Percentiles rank a stretch among this genome's conserved stretches.
phyloP scores from a whole-genome alignment of 2,113 vertebrate genomes.

The Boleophthalmus pectinirostris region DNA sequence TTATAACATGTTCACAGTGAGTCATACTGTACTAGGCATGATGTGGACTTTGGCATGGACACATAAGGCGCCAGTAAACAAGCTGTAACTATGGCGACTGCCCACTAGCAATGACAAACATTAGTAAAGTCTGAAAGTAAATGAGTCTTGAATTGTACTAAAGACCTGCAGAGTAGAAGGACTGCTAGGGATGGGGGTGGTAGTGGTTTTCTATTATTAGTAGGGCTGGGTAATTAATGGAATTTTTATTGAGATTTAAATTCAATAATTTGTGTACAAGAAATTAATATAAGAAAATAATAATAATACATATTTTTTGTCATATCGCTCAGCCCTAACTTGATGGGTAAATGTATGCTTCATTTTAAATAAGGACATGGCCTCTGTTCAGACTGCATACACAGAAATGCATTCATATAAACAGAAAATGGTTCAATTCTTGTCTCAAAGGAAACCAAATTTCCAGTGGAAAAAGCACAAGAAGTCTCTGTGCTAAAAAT shows the following conservation, averaged over 20 bases:
- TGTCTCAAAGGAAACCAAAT: conserved; percentile 46
- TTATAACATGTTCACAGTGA: conserved; percentile 66
- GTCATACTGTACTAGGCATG: conserved; percentile 55
- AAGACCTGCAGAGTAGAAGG: background rate
- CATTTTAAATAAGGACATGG: conserved; percentile 18
- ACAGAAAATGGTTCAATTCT: conserved; percentile 44
- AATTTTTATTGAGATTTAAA: too few relatives aligned
- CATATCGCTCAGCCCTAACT: background rate
- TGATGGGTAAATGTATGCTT: conserved; percentile 15
- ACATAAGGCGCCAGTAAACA: conserved; percentile 53
- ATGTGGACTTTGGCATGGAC: conserved; percentile 69
- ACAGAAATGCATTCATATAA: conserved; percentile 27
- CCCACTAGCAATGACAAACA: conserved; percentile 44
- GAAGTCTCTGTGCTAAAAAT: conserved; percentile 51
- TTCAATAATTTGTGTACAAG: background rate
- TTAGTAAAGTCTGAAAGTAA: background rate
- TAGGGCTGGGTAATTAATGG: too few relatives aligned
- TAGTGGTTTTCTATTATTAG: background rate
- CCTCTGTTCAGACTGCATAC: conserved; percentile 4
- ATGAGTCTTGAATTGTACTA: background rate
- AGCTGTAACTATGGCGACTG: conserved; percentile 58
- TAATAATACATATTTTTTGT: too few relatives aligned
- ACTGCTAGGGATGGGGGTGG: too few relatives aligned
- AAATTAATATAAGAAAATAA: too few relatives aligned
- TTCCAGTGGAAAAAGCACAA: conserved; percentile 53